Conservation (phyloP, 2,888 invertebrate genomes). For the Cryptops parisi region DNA sequence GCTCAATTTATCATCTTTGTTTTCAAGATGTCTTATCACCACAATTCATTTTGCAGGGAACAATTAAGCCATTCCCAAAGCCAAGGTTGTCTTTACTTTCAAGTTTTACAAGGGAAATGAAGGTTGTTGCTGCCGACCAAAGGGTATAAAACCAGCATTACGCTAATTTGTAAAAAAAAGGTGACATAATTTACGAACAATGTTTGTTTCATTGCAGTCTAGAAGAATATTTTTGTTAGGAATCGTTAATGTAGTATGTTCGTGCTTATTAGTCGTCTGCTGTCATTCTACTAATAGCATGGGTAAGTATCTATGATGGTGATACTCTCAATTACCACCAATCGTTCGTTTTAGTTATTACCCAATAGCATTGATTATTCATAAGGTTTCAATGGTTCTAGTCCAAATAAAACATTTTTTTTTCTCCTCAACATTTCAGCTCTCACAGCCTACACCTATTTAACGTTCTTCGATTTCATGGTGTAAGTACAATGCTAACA, state of each 20-base stretch:
- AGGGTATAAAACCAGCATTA: not conserved
- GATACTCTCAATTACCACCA: too few species aligned
- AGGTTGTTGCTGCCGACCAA: not conserved
- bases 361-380: too few species aligned
- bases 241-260: not conserved
- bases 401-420: too few species aligned
- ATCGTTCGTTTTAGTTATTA: too few species aligned
- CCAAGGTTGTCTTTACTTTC: not conserved
- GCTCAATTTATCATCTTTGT: too few species aligned
- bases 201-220: slow-evolving; percentile 1
- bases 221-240: not conserved
- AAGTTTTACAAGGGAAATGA: not conserved
- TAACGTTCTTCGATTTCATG: slow-evolving; percentile 4
- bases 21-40: too few species aligned
- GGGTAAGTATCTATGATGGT: too few species aligned
- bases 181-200: too few species aligned
- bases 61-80: not conserved
- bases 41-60: not conserved
- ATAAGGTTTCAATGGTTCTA: too few species aligned
- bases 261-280: not conserved
- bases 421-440: not conserved
- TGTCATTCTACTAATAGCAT: slow-evolving; percentile 1
- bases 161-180: not conserved
- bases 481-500: too few species aligned
- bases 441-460: slow-evolving; percentile 2